Conservation (phyloP, 2,797 vertebrate genomes). For the Mallotus villosus region DNA sequence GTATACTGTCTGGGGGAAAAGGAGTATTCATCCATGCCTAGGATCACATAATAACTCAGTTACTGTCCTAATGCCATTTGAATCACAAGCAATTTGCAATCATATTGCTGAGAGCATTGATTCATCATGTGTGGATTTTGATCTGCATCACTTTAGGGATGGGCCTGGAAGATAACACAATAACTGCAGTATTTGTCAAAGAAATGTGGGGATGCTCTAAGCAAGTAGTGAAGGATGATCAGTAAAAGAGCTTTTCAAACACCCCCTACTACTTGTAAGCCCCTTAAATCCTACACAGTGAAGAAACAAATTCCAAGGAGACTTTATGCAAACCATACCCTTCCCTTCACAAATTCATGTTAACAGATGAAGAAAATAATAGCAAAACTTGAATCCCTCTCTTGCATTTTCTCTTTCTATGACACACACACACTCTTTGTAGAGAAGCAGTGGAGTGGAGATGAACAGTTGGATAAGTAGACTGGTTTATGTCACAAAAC, state of each 20-base stretch:
- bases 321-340: conserved; percentile 1
- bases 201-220: not conserved
- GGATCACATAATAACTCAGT: conserved; percentile 12
- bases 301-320: conserved; percentile 17
- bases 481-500: not conserved
- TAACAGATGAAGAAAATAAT: not conserved
- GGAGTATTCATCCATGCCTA: not conserved
- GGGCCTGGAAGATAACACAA: conserved; percentile 8
- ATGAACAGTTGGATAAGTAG: not conserved
- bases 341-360: not conserved
- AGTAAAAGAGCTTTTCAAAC: conserved; percentile 33
- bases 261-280: conserved; percentile 23
- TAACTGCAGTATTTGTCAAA: conserved; percentile 3
- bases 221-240: conserved; percentile 16
- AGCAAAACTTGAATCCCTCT: not conserved
- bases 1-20: not conserved
- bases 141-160: not conserved
- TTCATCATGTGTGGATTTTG: conserved; percentile 20
- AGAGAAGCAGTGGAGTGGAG: not conserved
- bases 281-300: conserved; percentile 22
- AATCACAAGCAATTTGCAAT: conserved; percentile 7
- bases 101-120: conserved; percentile 12
- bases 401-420: not conserved
- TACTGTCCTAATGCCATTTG: not conserved
- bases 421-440: not conserved